Evolutionary conservation across 2,888 invertebrate genomes (phyloP).

Genomic region (Neria commutata): DNA sequence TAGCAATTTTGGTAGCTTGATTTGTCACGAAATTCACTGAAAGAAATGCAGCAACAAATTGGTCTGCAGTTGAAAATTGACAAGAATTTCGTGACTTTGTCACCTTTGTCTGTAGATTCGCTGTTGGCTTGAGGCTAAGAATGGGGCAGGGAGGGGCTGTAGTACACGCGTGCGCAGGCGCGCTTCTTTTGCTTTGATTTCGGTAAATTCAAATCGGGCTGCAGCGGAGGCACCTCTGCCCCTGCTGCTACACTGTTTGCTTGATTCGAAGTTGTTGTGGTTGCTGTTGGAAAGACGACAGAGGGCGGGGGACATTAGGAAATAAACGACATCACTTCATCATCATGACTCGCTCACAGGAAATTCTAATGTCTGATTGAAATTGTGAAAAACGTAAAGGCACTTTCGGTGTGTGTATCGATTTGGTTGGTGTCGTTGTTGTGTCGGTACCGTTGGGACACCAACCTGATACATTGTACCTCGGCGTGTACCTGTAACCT

Average conservation of each 20-base stretch:
- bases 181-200: conserved; percentile 42
- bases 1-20: conserved; percentile 61
- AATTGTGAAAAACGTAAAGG: background rate
- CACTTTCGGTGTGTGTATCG: background rate
- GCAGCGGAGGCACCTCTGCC: no score
- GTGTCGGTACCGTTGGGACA: no score
- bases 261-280: conserved; percentile 22
- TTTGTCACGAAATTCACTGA: conserved; percentile 57
- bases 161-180: conserved; percentile 15
- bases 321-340: conserved; percentile 28
- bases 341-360: conserved; percentile 15
- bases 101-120: conserved; percentile 50
- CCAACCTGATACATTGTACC: conserved; percentile 14
- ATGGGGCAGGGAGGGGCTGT: background rate
- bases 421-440: no score
- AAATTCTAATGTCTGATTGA: background rate
- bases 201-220: conserved; percentile 29
- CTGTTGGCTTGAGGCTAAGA: background rate
- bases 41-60: conserved; percentile 58
- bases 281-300: conserved; percentile 21
- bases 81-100: conserved; percentile 63
- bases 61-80: conserved; percentile 62
- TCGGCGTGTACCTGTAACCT: conserved; percentile 57
- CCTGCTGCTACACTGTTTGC: no score
- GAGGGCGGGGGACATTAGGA: conserved; percentile 17